Base-by-base conservation (phyloP, 2,113 vertebrate genomes). In the Nicator chloris region DNA sequence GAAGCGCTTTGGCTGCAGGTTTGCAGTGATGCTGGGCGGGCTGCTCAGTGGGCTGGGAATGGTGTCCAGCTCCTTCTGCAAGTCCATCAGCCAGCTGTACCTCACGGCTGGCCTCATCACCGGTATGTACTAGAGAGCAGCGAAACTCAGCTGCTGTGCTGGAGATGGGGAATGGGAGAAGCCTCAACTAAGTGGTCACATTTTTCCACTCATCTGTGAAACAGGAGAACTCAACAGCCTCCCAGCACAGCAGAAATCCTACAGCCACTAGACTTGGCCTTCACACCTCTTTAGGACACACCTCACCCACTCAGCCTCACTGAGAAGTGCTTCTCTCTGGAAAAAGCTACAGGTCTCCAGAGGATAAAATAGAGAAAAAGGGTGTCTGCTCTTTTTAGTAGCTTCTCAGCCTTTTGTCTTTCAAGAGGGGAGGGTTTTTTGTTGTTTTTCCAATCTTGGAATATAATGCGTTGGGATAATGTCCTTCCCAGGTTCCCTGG, bases 11-110 rank as follows among this genome's bases (percentile, higher is more conserved):
- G 99, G 99, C 96, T 99, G 99, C 97, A 94, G 99, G 45, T 94
- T 92, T 39, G 98, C 97, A 0, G 98, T 99, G 83, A 99, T 99
- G 98, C 65, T 99, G 37, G 99, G 99, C 0, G 99, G 99, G 6
- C 83, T 99, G 84, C 97, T 99, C 95, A 99, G 99, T 19, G 97
- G 99, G 7, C 83, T 98, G 24, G 99, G 99, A 64, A 99, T 99
- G 99, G 98, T 98, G 9, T 97, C 97, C 94, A 98, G 99, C 93
- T 98, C 98, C 50, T 99, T 99, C 96, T 98, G 98, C 90, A 91
- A 60, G 73, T 98, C 98, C 63, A 98, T 99, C 65, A 33, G 77
- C 47, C 97, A 99, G 92, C 98, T 99, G 13, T 99, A 99, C 96
- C 4, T 99, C 90, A 99, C 98, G 0, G 97, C 98, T 2, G 99